Base-by-base conservation (phyloP, 2,113 vertebrate genomes). In the Cynocephalus volans region DNA sequence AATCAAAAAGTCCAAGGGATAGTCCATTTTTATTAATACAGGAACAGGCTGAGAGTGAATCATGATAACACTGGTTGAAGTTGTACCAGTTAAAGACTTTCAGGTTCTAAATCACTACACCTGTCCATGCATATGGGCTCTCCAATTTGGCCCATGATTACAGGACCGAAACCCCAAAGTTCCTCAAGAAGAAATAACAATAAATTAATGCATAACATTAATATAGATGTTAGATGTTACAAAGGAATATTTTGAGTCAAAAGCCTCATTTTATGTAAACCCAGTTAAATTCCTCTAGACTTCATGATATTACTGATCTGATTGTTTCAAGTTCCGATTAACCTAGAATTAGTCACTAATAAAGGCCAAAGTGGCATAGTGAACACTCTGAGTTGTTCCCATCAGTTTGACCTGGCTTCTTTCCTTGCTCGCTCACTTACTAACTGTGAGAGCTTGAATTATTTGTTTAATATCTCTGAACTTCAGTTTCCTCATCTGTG, bases 41-140 rank as follows among this genome's bases (percentile, higher is more conserved):
- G 8, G 18, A 36, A 17, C 65, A 33, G 3, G 2, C 41, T 82
- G 52, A 41, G 0, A 6, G 13, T 50, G 50, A 58, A 18, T 76
- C 1, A 26, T 94, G 23, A 12, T 8, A 62, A 54, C 5, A 9
- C 4, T n/a, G 3, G 4, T 52, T 83, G 1, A 60, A 18, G 2
- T 45, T 31, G 1, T 82, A 8, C 6, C 45, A 54, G 24, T 52
- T 45, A 52, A 77, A 56, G 21, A 17, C 8, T 62, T 87, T 60
- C 19, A 13, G 56, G 8, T 48, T 88, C 23, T 76, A 41, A 92
- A 45, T 41, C 67, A 26, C 31, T 65, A 9, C 54, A 3, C 23
- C 9, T n/a, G 36, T 15, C 1, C 56, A 21, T 31, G 3, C 3
- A 45, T 0, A 50, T 33, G 5, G 8, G n/a, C n/a, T 19, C 13